Conservation (phyloP, 2,113 vertebrate species). For the Antechinus stuartii region DNA sequence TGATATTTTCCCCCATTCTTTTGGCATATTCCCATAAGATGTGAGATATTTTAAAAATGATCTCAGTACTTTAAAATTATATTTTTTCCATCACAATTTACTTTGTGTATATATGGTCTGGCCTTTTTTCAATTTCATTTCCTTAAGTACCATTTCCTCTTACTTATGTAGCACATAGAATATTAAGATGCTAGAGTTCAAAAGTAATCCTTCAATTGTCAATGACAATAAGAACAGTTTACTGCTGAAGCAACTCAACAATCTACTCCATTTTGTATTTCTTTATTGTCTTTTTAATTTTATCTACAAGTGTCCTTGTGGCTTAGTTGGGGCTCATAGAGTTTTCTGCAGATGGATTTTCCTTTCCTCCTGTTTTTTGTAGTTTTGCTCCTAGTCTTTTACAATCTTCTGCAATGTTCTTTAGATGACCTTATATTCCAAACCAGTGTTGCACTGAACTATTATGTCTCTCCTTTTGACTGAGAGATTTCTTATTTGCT, state of each 20-base stretch:
- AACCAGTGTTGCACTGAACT: neutral
- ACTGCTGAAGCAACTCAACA: neutral
- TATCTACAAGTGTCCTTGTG: neutral
- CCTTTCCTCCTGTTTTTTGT: neutral
- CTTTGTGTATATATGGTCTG: neutral
- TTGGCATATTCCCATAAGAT: slow-evolving; percentile 3
- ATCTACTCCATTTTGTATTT: neutral
- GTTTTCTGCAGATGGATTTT: neutral
- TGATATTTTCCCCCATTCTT: neutral
- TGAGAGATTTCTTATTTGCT: neutral
- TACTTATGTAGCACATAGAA: neutral
- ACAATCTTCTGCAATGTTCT: neutral
- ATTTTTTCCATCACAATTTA: neutral
- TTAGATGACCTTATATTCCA: neutral
- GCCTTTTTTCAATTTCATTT: neutral
- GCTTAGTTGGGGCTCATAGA: neutral
- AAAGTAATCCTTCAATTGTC: neutral
- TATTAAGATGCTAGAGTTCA: neutral
- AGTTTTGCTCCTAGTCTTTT: neutral
- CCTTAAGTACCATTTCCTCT: neutral
- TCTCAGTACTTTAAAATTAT: neutral
- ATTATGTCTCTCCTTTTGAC: neutral
- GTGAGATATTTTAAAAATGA: neutral
- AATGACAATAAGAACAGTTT: neutral
- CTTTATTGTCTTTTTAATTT: neutral